Evolutionary conservation across 2,113 vertebrate species (phyloP), one percentile per base, ranked within the genome.

Genomic region (Rhea pennata): DNA sequence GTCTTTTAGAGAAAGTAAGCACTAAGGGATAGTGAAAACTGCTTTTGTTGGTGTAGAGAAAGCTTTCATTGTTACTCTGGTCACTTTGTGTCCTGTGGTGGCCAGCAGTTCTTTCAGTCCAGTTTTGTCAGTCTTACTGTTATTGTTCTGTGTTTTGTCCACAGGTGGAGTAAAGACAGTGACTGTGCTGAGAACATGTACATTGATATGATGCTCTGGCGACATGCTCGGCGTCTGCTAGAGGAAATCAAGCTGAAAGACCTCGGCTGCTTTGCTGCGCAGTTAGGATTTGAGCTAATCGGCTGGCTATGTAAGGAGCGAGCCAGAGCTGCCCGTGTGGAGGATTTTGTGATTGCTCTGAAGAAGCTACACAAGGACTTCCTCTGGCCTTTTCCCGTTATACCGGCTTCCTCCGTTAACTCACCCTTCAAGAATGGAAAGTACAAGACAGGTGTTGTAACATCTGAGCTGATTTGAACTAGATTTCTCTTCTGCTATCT

Each of bases 171-270:
- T 92, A 99, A 97, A 79, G 99, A 99, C 65, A 98, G 97, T 5
- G 99, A 99, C 82, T 99, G 98, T 88, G 98, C 99, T 0, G 99
- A 99, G 97, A 99, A 99, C 96, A 99, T 99, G 99, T 99, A 99
- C 84, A 99, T 99, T 33, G 99, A 99, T 75, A 98, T 99, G 99
- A 99, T 99, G 99, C 98, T 99, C 5, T 99, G 99, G 99, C 98
- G 99, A 42, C 99, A 99, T 2, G 99, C 99, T 4, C 99, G 99
- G 24, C 98, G 97, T 58, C 98, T 99, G 70, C 97, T 99, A 72
- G 99, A 99, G 95, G 99, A 99, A 94, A 98, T 99, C 40, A 98
- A 99, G 42, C 98, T 99, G 12, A 98, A 99, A 26, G 99, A 99
- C 96, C 99, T 99, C 5, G 99, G 99, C 56, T 99, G 99, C 88